phyloP scores from a whole-genome alignment of 2,888 invertebrate species.

The Lydus trimaculatus region DNA sequence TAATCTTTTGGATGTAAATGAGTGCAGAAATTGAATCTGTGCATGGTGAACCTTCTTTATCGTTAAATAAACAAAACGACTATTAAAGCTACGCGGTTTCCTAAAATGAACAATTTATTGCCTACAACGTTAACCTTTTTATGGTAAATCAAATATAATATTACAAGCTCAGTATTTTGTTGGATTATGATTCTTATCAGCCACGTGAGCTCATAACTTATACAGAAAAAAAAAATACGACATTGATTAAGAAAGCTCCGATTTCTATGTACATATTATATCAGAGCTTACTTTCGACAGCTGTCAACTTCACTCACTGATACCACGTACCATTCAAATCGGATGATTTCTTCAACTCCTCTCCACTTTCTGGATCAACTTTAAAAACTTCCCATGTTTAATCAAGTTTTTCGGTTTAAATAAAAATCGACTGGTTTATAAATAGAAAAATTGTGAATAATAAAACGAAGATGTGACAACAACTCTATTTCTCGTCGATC shows the following conservation, averaged over 20 bases:
- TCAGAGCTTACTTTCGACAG: too few species aligned
- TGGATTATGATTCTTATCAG: neutral
- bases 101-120: too few species aligned
- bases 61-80: constrained; percentile 24
- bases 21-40: neutral
- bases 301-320: too few species aligned
- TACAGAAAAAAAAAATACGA: too few species aligned
- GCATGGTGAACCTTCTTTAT: neutral
- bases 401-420: neutral
- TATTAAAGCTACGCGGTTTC: constrained; percentile 16
- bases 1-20: neutral
- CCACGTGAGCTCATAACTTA: neutral
- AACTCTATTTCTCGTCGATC: neutral
- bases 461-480: neutral
- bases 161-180: neutral
- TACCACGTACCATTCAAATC: too few species aligned
- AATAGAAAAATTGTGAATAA: neutral
- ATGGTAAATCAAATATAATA: constrained; percentile 27
- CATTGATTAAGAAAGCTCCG: too few species aligned
- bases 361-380: too few species aligned
- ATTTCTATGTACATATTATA: too few species aligned
- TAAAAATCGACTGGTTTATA: neutral
- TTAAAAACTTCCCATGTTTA: too few species aligned
- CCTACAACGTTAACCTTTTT: too few species aligned
- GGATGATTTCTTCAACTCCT: too few species aligned